Percentiles rank a stretch among this genome's conserved stretches.
phyloP scores from a whole-genome alignment of 1,140 invertebrate species.

The Samia ricini region DNA sequence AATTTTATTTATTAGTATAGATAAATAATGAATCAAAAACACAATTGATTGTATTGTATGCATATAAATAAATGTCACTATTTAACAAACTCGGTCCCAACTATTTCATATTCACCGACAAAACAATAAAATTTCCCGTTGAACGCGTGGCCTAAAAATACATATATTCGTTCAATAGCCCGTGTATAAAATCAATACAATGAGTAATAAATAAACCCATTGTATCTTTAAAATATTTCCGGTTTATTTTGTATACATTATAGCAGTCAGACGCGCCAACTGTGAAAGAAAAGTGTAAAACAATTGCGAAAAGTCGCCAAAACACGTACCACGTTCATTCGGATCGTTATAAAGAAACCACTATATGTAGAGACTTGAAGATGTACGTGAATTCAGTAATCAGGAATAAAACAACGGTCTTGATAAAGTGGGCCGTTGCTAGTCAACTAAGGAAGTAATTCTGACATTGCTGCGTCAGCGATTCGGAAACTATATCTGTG shows the following conservation, averaged over 20 bases:
- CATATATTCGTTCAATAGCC: conserved; percentile 14
- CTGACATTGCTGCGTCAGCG: conserved; percentile 62
- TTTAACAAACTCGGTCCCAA: conserved; percentile 15
- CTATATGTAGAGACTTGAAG: conserved; percentile 29
- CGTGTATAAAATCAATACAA: conserved; percentile 17
- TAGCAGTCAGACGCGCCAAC: background rate
- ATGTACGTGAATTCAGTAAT: background rate
- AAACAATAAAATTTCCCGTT: conserved; percentile 28
- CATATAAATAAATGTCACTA: background rate
- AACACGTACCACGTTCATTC: conserved; percentile 70
- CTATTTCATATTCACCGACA: conserved; percentile 22
- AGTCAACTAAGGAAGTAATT: conserved; percentile 58
- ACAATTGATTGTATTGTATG: no score
- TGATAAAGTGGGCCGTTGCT: conserved; percentile 46
- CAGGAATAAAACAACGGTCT: conserved; percentile 35
- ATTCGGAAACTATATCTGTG: conserved; percentile 51
- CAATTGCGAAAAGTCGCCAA: conserved; percentile 63
- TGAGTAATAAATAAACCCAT: conserved; percentile 11
- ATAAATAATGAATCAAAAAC: no score
- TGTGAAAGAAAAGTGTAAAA: conserved; percentile 41
- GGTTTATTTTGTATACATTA: conserved; percentile 12
- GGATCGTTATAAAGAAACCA: conserved; percentile 50
- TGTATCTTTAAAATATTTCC: conserved; percentile 1
- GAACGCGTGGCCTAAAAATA: conserved; percentile 27
- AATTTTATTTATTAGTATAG: no score